Percentiles rank a stretch among this genome's conserved stretches.
Evolutionary conservation across 2,797 vertebrate genomes (phyloP).

Genomic region (Anableps anableps): DNA sequence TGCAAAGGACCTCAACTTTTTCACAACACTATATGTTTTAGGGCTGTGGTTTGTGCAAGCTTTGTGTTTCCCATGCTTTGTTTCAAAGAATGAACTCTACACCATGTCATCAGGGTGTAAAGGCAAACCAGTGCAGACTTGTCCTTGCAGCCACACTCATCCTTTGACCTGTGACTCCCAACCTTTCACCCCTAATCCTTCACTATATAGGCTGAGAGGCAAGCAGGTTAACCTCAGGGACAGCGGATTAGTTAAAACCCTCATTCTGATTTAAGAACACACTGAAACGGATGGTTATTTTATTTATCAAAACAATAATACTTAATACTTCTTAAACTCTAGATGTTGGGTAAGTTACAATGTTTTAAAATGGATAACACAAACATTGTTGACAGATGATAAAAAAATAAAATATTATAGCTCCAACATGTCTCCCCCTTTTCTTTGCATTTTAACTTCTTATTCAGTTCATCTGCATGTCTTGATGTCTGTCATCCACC

Average conservation of each 20-base stretch:
- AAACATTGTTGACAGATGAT: background rate
- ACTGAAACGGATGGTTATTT: background rate
- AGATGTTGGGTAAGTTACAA: background rate
- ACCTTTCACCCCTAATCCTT: constrained; percentile 50
- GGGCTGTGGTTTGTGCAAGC: background rate
- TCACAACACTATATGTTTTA: background rate
- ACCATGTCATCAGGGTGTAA: constrained; percentile 32
- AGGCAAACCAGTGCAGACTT: constrained; percentile 48
- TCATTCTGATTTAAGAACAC: background rate
- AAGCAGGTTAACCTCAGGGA: constrained; percentile 41
- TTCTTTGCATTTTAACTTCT: background rate
- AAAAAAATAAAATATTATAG: background rate
- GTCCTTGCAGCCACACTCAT: constrained; percentile 52
- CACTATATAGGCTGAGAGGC: constrained; percentile 28
- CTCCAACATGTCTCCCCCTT: background rate
- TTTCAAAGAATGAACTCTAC: constrained; percentile 45
- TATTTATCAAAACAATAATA: background rate
- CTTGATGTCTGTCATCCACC: constrained; percentile 15
- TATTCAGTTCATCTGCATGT: constrained; percentile 16
- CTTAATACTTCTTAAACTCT: background rate
- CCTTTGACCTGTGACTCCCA: constrained; percentile 47
- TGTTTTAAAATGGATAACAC: background rate
- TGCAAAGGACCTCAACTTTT: background rate
- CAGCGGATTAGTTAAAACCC: constrained; percentile 20
- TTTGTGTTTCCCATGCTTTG: constrained; percentile 19